A percentile compares a stretch with the other conserved stretches of the same genome.
Conservation (phyloP, 2,113 vertebrate genomes). For the Loxodonta africana region DNA sequence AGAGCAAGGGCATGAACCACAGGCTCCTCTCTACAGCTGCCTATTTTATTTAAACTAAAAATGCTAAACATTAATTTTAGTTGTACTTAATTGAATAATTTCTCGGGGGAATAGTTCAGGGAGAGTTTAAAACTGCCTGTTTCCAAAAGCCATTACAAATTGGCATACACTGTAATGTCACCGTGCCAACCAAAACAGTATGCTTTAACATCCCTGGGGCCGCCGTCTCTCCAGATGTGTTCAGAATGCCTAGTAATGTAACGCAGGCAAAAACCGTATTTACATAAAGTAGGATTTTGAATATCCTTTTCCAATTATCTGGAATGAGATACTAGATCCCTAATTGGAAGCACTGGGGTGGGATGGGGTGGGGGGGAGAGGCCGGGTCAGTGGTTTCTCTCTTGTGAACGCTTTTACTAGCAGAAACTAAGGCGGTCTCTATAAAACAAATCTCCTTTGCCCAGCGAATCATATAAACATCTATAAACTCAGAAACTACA, state of each 20-base stretch:
- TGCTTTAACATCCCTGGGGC: conserved; percentile 91
- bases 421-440: conserved; percentile 39
- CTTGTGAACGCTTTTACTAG: conserved; percentile 62
- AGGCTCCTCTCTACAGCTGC: conserved; percentile 86
- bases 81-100: conserved; percentile 95
- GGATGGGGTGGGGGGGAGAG: not conserved
- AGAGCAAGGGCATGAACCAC: conserved; percentile 80
- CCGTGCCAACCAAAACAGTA: conserved; percentile 94
- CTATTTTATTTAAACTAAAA: conserved; percentile 91
- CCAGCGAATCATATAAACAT: conserved; percentile 39
- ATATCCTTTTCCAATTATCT: conserved; percentile 85
- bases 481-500: conserved; percentile 42
- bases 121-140: conserved; percentile 88
- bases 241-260: conserved; percentile 90
- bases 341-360: conserved; percentile 76
- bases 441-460: conserved; percentile 13
- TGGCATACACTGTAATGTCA: conserved; percentile 90
- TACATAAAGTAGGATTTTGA: conserved; percentile 87
- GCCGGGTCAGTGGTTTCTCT: conserved; percentile 69
- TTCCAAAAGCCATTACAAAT: conserved; percentile 95
- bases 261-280: conserved; percentile 91
- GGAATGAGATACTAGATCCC: conserved; percentile 84
- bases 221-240: conserved; percentile 90
- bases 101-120: conserved; percentile 90
- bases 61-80: conserved; percentile 92